Evolutionary conservation across 1,140 invertebrate species (phyloP), one percentile per base, ranked within the genome.

Genomic region (Eulimnadia texana): DNA sequence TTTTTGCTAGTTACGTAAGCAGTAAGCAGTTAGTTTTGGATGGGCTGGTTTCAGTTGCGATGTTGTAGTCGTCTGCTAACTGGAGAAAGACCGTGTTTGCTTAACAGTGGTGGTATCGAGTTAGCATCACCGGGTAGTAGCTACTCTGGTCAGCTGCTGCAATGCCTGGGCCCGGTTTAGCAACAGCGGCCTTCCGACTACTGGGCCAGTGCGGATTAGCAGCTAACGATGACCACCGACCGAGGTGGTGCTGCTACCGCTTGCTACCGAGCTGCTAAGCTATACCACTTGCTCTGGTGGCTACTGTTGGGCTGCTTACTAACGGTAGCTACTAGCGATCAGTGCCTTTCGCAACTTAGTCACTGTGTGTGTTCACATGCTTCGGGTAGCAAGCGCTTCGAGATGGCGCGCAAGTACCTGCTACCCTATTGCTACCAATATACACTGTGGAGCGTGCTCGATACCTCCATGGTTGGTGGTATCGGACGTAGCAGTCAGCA

Each of bases 401-500:
- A 57, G 20, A 56, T 51, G 28, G 24, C 59, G 20, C 55, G 62
- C 55, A 51, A 52, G 47, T 60, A 59, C n/a, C 50, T 59, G 27
- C 78, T 88, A 73, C 80, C 80, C 72, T 82, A 86, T 73, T 88
- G 86, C 78, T 86, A 84, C 76, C 84, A 88, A 74, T 84, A 85
- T 74, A 78, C 80, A 70, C 82, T 83, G 68, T 78, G 80, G 70
- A 79, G 81, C 75, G 83, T 84, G 69, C 77, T 87, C 69, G 71
- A 72, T 47, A 71, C 74, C 58, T 72, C 72, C 61, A 53, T 61
- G 58, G 33, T 28, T 25, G 29, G 61, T 22, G 58, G 66, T 78
- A 80, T 68, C 75, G 80, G 55, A 74, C 76, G 27, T 24, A 50
- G 50, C 58, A 42, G 25, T 42, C 28, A 51, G 49, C 24, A 54